These are phyloP conservation scores for Agrypnus murinus DNA, from an alignment of 2,888 invertebrate genomes.

Conservation along the genomic window DNA sequence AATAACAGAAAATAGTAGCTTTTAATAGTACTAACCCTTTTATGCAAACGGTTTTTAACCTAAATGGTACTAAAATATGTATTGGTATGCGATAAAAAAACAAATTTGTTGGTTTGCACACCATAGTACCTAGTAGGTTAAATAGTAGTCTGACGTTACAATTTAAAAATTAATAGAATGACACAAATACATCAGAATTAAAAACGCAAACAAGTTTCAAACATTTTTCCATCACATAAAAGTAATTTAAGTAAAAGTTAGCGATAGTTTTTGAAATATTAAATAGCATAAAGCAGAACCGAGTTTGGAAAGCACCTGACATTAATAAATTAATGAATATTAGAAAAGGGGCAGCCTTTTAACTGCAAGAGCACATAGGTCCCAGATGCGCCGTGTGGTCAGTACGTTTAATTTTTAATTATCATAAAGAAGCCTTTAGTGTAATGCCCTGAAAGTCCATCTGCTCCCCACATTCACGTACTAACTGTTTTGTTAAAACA, in stretches of 20 bases:
- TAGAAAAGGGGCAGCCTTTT: slow-evolving; percentile 47
- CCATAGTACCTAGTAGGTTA: too few species aligned
- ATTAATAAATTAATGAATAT: slow-evolving; percentile 48
- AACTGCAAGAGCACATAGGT: slow-evolving; percentile 47
- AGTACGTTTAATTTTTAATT: slow-evolving; percentile 52
- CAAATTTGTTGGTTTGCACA: too few species aligned
- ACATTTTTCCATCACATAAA: not conserved
- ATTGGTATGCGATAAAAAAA: too few species aligned
- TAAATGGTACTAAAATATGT: too few species aligned
- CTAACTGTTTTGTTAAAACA: slow-evolving; percentile 41
- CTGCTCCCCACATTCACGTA: slow-evolving; percentile 44
- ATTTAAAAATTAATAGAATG: too few species aligned
- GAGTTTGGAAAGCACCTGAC: slow-evolving; percentile 43
- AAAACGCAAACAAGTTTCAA: not conserved
- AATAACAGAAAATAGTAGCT: too few species aligned
- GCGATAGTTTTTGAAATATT: slow-evolving; percentile 36
- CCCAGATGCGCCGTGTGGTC: slow-evolving; percentile 52
- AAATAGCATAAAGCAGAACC: slow-evolving; percentile 32
- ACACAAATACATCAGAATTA: too few species aligned
- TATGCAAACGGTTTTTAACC: too few species aligned
- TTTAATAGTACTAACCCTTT: too few species aligned
- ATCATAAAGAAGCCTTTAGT: slow-evolving; percentile 49
- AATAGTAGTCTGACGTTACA: too few species aligned
- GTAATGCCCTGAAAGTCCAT: slow-evolving; percentile 48
- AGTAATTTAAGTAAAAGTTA: slow-evolving; percentile 38